A percentile compares a stretch with the other conserved stretches of the same genome.
Evolutionary conservation across 2,797 vertebrate genomes (phyloP).

Genomic region (Steatocranus sp.): DNA sequence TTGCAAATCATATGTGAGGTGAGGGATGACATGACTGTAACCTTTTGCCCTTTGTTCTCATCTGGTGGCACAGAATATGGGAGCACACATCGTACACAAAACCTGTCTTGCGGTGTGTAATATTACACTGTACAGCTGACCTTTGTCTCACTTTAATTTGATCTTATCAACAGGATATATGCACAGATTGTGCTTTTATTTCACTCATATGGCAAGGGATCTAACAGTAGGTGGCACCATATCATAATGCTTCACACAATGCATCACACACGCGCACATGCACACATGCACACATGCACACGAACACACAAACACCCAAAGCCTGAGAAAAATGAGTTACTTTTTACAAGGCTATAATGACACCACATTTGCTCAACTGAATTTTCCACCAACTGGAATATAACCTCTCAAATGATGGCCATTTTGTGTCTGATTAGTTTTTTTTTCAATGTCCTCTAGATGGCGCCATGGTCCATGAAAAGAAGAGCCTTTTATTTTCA

Average conservation of each 20-base stretch:
- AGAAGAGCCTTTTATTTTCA: slow-evolving; percentile 33
- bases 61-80: neutral
- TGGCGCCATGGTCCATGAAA: slow-evolving; percentile 77
- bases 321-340: neutral
- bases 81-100: neutral
- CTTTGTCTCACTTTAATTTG: slow-evolving; percentile 4
- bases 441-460: slow-evolving; percentile 64
- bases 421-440: neutral
- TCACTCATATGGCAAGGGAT: neutral
- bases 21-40: slow-evolving; percentile 44
- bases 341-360: neutral
- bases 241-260: neutral
- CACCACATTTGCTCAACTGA: neutral
- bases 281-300: neutral
- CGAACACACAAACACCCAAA: neutral
- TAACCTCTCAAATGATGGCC: neutral
- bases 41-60: slow-evolving; percentile 29
- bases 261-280: neutral
- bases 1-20: slow-evolving; percentile 47
- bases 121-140: neutral
- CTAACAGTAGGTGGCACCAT: slow-evolving; percentile 64
- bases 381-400: neutral
- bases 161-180: neutral
- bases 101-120: neutral
- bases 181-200: neutral